These are phyloP conservation scores for Ctenomys sociabilis DNA, from an alignment of 2,113 vertebrate species.

Conservation along the genomic window DNA sequence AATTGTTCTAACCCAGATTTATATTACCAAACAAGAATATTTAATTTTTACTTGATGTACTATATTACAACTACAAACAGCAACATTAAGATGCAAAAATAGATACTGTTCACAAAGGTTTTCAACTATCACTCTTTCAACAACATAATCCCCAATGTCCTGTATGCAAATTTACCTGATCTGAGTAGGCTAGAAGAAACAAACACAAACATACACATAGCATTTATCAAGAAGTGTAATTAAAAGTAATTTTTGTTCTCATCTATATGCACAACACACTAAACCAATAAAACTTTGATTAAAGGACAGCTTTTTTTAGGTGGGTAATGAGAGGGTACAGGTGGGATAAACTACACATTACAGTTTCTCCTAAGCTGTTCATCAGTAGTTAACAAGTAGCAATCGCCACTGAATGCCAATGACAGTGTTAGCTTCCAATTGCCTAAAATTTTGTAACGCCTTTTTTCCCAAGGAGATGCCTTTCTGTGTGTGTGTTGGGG, in stretches of 20 bases:
- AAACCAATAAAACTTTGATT: conserved; percentile 25
- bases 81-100: conserved; percentile 6
- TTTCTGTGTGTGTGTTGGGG: not conserved
- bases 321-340: not conserved
- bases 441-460: not conserved
- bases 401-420: conserved; percentile 31
- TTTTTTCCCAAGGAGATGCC: not conserved
- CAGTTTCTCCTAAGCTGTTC: conserved; percentile 6
- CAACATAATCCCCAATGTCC: not conserved
- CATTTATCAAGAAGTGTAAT: not conserved
- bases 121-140: not conserved
- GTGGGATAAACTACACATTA: not conserved
- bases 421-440: not conserved
- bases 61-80: not conserved
- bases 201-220: not conserved
- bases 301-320: conserved; percentile 9
- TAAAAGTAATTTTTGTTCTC: conserved; percentile 37
- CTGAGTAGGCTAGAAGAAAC: not conserved
- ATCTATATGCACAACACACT: not conserved
- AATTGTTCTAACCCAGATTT: conserved; percentile 29
- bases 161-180: not conserved
- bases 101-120: not conserved
- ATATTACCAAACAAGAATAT: conserved; percentile 26
- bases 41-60: conserved; percentile 31
- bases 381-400: not conserved